These are phyloP conservation scores for Onychostruthus taczanowskii DNA, from an alignment of 2,113 vertebrate genomes.

Conservation along the genomic window DNA sequence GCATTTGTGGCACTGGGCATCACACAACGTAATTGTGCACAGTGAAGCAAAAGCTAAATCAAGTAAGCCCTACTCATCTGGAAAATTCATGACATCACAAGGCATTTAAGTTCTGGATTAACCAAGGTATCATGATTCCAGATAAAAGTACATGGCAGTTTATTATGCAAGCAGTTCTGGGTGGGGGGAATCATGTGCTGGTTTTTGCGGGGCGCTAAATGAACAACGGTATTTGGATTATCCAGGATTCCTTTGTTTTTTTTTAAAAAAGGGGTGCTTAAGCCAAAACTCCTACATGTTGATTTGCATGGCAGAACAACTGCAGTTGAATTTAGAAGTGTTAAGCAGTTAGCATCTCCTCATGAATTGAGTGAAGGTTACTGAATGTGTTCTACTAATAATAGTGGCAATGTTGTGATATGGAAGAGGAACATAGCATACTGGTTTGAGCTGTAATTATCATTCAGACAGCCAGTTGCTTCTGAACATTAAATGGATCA, in stretches of 20 bases:
- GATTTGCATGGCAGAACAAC: not conserved
- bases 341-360: not conserved
- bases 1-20: not conserved
- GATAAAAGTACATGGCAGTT: not conserved
- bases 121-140: not conserved
- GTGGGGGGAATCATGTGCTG: not conserved
- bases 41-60: not conserved
- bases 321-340: not conserved
- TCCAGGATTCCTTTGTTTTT: not conserved
- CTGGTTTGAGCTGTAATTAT: not conserved
- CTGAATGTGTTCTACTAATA: not conserved
- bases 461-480: not conserved
- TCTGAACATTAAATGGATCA: not conserved
- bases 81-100: not conserved
- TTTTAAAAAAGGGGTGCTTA: not conserved
- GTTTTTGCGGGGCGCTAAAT: not conserved
- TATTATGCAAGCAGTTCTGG: not conserved
- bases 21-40: not conserved
- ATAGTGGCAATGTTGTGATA: not conserved
- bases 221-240: not conserved
- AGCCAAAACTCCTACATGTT: not conserved
- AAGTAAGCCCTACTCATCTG: not conserved
- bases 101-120: not conserved
- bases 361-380: not conserved
- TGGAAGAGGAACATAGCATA: not conserved